These are phyloP conservation scores for Glandiceps talaboti DNA, from an alignment of 53 echinoderm and acorn worm species.

Conservation along the genomic window DNA sequence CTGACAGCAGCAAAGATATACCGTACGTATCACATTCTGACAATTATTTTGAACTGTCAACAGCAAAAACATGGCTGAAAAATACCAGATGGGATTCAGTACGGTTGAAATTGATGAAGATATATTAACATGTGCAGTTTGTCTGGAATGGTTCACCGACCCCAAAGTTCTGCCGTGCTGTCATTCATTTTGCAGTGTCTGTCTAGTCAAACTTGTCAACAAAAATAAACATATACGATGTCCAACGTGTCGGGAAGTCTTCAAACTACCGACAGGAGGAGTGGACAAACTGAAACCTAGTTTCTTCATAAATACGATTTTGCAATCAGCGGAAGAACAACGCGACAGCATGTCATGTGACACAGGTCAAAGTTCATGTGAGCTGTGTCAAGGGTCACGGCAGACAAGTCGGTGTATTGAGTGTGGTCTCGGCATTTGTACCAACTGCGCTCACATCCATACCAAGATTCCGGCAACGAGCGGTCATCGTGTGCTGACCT, in stretches of 20 bases:
- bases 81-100: too few species aligned
- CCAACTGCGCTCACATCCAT: not conserved
- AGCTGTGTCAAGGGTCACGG: too few species aligned
- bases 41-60: too few species aligned
- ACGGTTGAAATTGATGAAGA: not conserved
- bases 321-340: not conserved
- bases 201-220: not conserved
- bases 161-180: not conserved
- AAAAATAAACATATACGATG: not conserved
- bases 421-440: not conserved
- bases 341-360: too few species aligned
- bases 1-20: too few species aligned
- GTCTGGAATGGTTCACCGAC: not conserved
- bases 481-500: not conserved
- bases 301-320: not conserved
- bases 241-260: not conserved
- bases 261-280: not conserved
- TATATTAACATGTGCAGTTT: not conserved
- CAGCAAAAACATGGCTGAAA: too few species aligned
- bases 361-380: too few species aligned
- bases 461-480: not conserved
- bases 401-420: not conserved
- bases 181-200: not conserved
- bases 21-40: too few species aligned
- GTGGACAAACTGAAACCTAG: not conserved